These are phyloP conservation scores for Copsychus sechellarum DNA, from an alignment of 2,113 vertebrate species.

Conservation along the genomic window DNA sequence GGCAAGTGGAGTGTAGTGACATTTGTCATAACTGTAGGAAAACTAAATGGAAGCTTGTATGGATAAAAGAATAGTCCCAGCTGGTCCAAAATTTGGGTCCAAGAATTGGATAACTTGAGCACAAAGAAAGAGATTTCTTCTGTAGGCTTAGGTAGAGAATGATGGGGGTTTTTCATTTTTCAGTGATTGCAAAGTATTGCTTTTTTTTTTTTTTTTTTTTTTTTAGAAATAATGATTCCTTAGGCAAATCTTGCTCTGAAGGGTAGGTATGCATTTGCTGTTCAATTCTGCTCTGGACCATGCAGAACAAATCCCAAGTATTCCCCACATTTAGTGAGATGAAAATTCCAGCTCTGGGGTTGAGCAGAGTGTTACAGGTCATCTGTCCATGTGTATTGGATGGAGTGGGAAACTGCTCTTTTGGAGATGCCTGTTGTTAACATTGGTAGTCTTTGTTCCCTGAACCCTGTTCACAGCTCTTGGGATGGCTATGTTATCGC, in stretches of 20 bases:
- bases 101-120: not conserved
- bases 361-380: not conserved
- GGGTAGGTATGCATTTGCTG: not conserved
- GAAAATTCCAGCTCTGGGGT: not conserved
- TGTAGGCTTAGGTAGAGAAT: not conserved
- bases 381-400: not conserved
- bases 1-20: not conserved
- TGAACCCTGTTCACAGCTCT: not conserved
- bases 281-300: not conserved
- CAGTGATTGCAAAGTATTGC: not conserved
- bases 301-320: slow-evolving; percentile 19
- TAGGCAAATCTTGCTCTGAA: not conserved
- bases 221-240: not conserved
- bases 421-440: not conserved
- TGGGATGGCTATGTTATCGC: not conserved
- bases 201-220: not conserved
- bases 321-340: slow-evolving; percentile 20
- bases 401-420: not conserved
- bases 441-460: not conserved
- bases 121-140: not conserved
- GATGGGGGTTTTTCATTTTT: not conserved
- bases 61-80: not conserved
- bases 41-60: not conserved
- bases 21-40: not conserved
- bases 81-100: accelerated